These are phyloP conservation scores for Pseudolycoriella hygida DNA, from an alignment of 2,888 invertebrate genomes.

Conservation along the genomic window DNA sequence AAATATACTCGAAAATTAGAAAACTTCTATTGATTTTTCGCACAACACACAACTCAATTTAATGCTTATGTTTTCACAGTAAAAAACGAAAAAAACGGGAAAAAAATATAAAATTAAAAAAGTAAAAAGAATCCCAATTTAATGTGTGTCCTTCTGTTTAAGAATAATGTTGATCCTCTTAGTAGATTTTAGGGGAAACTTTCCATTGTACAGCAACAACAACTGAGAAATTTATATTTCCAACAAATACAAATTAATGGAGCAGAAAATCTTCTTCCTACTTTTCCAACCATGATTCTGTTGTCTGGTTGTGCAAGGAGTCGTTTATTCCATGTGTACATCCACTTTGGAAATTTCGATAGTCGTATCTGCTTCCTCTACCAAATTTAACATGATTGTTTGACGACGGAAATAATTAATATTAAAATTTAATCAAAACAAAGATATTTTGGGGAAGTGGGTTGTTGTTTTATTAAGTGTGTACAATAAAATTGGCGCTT, in stretches of 20 bases:
- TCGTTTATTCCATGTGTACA: too few relatives aligned
- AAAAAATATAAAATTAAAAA: too few relatives aligned
- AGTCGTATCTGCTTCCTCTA: background rate
- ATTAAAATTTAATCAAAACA: slow-evolving; percentile 1
- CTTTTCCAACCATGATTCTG: background rate
- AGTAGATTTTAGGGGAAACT: background rate
- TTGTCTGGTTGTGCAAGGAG: background rate
- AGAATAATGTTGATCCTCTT: slow-evolving; percentile 1
- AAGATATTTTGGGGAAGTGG: too few relatives aligned
- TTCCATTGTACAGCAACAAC: background rate
- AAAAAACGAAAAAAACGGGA: too few relatives aligned
- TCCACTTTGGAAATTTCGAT: background rate
- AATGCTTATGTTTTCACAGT: too few relatives aligned
- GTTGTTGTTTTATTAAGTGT: too few relatives aligned
- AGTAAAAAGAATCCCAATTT: background rate
- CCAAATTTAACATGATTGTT: background rate
- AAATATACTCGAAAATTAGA: too few relatives aligned
- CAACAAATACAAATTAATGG: background rate
- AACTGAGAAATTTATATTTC: background rate
- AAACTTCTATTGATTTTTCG: too few relatives aligned
- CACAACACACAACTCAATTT: too few relatives aligned
- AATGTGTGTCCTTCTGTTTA: background rate
- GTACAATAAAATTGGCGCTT: too few relatives aligned
- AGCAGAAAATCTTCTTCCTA: background rate
- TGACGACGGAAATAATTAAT: slow-evolving; percentile 1